These are phyloP conservation scores for Ptilodon capucinus DNA, from an alignment of 2,888 invertebrate species.

Conservation along the genomic window DNA sequence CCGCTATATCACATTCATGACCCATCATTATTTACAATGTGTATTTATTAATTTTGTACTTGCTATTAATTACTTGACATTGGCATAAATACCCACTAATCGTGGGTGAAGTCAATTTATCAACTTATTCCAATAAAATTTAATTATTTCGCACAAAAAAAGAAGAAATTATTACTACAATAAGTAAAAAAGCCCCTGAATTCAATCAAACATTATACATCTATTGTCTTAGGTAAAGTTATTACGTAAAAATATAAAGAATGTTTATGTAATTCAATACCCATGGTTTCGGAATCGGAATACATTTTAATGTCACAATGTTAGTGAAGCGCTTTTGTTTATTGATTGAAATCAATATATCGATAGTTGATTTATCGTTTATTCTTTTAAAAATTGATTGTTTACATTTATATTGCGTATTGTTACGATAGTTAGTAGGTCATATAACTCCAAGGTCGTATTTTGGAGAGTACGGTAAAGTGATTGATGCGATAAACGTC, in stretches of 20 bases:
- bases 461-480: constrained; percentile 20
- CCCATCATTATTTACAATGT: too few species aligned
- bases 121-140: too few species aligned
- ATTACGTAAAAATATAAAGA: background rate
- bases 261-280: background rate
- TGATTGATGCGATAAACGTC: constrained; percentile 21
- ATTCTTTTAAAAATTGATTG: background rate
- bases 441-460: constrained; percentile 10
- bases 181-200: too few species aligned
- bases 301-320: background rate
- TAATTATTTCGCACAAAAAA: too few species aligned
- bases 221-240: too few species aligned
- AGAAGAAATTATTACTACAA: too few species aligned
- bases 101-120: too few species aligned
- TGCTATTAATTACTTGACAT: too few species aligned
- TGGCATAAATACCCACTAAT: too few species aligned
- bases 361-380: background rate
- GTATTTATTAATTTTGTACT: too few species aligned
- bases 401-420: background rate
- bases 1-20: too few species aligned
- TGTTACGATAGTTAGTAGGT: background rate
- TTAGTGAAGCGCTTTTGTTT: background rate
- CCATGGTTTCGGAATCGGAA: background rate
- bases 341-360: background rate
- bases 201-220: too few species aligned